A percentile compares a stretch with the other conserved stretches of the same genome.
These are phyloP conservation scores for Labeo calbasu DNA, from an alignment of 2,797 vertebrate genomes.

Conservation along the genomic window DNA sequence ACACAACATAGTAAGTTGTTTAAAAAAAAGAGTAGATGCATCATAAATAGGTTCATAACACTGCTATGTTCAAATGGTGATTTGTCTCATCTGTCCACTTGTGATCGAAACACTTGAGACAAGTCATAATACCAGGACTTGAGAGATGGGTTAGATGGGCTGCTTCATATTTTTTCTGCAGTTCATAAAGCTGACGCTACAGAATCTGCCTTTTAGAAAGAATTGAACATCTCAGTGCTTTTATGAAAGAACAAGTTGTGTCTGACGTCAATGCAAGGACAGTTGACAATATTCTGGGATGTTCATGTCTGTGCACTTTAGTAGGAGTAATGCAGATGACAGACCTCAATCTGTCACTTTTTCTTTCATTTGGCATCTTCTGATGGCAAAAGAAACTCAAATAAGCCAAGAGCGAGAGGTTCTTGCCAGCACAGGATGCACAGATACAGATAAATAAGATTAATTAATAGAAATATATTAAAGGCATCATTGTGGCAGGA, in stretches of 20 bases:
- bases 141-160: neutral
- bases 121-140: neutral
- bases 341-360: constrained; percentile 18
- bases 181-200: constrained; percentile 1
- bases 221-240: neutral
- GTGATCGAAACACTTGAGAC: neutral
- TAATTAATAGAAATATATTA: neutral
- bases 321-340: constrained; percentile 1
- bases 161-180: constrained; percentile 9
- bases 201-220: neutral
- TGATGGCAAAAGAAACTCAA: neutral
- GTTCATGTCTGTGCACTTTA: neutral
- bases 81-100: neutral
- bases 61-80: no score
- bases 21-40: neutral
- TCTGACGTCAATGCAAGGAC: neutral
- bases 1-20: neutral
- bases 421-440: neutral
- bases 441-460: neutral
- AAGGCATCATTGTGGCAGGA: neutral
- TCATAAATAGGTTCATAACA: neutral
- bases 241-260: neutral
- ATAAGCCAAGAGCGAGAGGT: neutral
- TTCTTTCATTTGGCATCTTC: neutral
- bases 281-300: neutral